phyloP scores from a whole-genome alignment of 2,797 vertebrate genomes.

The Dryobates pubescens region DNA sequence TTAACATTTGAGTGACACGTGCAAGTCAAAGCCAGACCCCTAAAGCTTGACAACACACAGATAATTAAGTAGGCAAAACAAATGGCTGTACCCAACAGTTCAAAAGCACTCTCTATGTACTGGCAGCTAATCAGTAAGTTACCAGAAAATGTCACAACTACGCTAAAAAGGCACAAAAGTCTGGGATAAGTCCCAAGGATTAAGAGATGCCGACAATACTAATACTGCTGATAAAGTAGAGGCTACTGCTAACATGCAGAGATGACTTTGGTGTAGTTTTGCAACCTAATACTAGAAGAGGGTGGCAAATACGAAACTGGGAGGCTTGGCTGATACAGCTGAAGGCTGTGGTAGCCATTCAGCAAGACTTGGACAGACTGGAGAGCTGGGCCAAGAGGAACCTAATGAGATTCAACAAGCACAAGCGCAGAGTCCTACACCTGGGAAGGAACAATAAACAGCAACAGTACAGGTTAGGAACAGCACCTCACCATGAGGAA shows the following conservation, averaged over 20 bases:
- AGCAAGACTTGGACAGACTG: no score
- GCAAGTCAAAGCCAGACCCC: not conserved
- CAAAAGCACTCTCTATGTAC: not conserved
- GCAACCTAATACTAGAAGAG: not conserved
- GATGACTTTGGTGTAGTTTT: not conserved
- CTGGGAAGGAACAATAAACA: no score
- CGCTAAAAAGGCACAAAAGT: not conserved
- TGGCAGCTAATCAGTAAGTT: not conserved
- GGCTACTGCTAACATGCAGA: not conserved
- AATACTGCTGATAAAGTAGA: not conserved
- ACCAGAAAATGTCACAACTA: not conserved
- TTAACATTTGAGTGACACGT: not conserved
- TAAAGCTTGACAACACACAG: not conserved
- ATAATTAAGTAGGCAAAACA: not conserved
- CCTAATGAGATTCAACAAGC: no score
- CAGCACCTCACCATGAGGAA: no score
- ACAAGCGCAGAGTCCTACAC: no score
- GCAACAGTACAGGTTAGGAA: no score
- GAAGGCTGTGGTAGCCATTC: no score
- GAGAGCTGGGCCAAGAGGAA: no score
- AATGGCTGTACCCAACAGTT: not conserved
- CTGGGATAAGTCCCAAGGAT: not conserved
- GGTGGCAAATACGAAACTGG: not conserved
- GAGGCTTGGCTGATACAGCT: no score
- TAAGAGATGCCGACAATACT: not conserved